Conservation (phyloP, 2,888 invertebrate genomes). For the Agelastica alni region DNA sequence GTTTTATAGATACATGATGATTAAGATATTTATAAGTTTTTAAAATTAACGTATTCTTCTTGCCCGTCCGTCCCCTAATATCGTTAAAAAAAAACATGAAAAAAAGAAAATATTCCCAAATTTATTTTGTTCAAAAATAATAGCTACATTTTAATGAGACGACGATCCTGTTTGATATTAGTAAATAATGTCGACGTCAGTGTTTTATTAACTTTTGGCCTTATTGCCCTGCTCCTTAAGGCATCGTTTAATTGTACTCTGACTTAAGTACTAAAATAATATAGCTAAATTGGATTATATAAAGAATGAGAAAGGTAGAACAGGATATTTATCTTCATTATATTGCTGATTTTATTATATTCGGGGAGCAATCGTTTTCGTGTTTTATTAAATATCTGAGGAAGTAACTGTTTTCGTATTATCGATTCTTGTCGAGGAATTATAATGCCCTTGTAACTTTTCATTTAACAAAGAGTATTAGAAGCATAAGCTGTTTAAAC, state of each 20-base stretch:
- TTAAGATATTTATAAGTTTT: no score
- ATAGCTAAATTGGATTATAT: constrained; percentile 16
- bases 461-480: no score
- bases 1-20: no score
- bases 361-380: not conserved
- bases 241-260: constrained; percentile 19
- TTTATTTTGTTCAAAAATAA: no score
- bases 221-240: constrained; percentile 18
- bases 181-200: constrained; percentile 21
- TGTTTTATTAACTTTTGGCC: constrained; percentile 26
- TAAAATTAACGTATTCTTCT: no score
- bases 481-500: no score
- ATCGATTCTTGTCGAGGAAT: not conserved
- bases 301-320: not conserved
- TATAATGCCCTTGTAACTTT: no score
- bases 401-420: not conserved
- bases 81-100: no score
- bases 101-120: no score
- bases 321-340: not conserved
- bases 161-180: constrained; percentile 24
- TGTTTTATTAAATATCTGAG: not conserved
- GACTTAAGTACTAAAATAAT: constrained; percentile 17
- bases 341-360: not conserved
- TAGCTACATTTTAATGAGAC: constrained; percentile 23
- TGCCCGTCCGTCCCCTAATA: no score